Conservation (phyloP, 2,797 vertebrate species). For the Coluber constrictor region DNA sequence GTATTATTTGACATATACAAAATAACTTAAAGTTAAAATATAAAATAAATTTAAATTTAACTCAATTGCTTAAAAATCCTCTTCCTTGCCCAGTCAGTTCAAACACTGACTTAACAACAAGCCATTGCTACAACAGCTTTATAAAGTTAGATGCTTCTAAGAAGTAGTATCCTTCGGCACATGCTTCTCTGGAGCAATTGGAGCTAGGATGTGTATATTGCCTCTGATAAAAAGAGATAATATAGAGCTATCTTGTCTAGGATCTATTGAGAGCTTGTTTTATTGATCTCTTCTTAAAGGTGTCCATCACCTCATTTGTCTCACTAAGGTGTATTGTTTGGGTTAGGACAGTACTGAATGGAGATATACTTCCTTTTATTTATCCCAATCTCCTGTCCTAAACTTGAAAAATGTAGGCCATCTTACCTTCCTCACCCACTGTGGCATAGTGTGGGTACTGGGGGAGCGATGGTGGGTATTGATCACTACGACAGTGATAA, state of each 20-base stretch:
- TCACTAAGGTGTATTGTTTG: not conserved
- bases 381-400: not conserved
- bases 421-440: conserved; percentile 90
- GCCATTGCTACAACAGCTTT: not conserved
- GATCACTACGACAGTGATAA: conserved; percentile 96
- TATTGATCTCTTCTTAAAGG: not conserved
- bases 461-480: conserved; percentile 96
- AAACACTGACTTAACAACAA: not conserved
- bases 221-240: not conserved
- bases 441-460: conserved; percentile 91
- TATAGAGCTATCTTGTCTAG: not conserved
- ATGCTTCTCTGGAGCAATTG: not conserved
- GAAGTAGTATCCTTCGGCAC: not conserved
- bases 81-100: not conserved
- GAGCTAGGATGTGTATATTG: not conserved
- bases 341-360: not conserved
- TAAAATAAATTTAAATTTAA: not conserved
- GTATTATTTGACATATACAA: not conserved
- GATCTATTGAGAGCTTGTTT: not conserved
- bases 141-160: not conserved
- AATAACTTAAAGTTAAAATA: not conserved
- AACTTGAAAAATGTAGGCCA: not conserved
- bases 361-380: not conserved
- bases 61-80: not conserved
- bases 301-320: not conserved